Base-by-base conservation (phyloP, 2,113 vertebrate genomes). In the Muscicapa adusta region DNA sequence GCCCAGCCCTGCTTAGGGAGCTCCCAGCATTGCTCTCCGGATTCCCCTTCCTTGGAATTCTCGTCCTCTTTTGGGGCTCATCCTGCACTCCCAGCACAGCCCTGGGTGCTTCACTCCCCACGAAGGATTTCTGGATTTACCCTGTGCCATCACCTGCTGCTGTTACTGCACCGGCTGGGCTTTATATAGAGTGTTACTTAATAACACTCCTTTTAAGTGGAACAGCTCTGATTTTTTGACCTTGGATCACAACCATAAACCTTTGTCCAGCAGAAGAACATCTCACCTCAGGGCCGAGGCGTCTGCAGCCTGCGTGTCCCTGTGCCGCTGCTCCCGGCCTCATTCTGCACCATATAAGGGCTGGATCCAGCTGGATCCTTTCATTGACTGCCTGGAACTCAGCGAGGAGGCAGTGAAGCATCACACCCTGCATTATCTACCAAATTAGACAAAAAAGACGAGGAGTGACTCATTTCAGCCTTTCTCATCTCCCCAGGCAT, bases 381-480 rank as follows among this genome's bases (percentile, higher is more conserved):
- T n/a, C 94, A 48, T 3, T 78, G 81, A 75, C 91, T 73, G 79
- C 60, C 82, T 53, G 89, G 70, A 84, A 34, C 57, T 54, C 72
- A 33, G 75, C 11, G 62, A 78, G 62, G 53, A 94, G 85, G 58
- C 91, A 84, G 72, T 8, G 61, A 50, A 91, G 74, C 74, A 65
- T 94, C 94, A 31, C 73, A 61, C 70, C 58, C 84, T 28, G 51
- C 51, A 25, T 73, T 80, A 88, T 36, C 80, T 87, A 87, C 77
- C 62, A 75, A 94, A 93, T 89, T 86, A 94, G 92, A 94, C 70
- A 75, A 92, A 94, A 86, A 94, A 91, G 65, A 67, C 0, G 2
- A 66, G 29, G 75, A 82, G 70, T 94, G 91, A 94, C 74, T 95
- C 71, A 85, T 73, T 89, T 80, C 73, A 91, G 61, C 57, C 74